Evolutionary conservation across 2,888 invertebrate species (phyloP), one percentile per base, ranked within the genome.

Genomic region (Drosophila fungiperda): DNA sequence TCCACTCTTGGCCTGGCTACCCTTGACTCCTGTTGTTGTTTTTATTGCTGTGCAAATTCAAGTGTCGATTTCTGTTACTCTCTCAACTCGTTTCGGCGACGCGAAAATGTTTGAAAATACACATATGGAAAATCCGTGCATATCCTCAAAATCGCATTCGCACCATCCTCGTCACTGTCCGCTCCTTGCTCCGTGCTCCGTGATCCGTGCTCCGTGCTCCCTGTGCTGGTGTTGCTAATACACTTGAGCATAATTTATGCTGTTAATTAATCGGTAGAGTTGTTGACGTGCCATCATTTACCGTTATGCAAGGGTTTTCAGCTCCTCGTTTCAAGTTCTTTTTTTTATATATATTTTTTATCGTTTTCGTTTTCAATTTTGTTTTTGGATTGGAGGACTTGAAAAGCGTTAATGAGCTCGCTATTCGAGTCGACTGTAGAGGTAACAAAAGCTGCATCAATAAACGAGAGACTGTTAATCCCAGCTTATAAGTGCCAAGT

Each of bases 201-300:
- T 17, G 29, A 5, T 29, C 29, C 12, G 20, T 33, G 23, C 20
- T 38, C 23, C 48, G 48, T 26, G 20, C 11, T 40, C 29, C 57
- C 32, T 40, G n/a, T 20, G 57, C 73, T 68, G 79, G 85, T 87
- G 87, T 89, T 76, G 69, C 82, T 58, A 80, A 89, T 90, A 82
- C 89, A 85, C 85, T 85, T 85, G 90, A 89, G 85, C 85, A 87
- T 90, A 85, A 85, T 90, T 89, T 90, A 89, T 83, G 90, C 89
- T 85, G 89, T 85, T 85, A 85, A 85, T 85, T 85, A 85, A 87
- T 84, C 84, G 71, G 63, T 75, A 70, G 74, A 78, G 66, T 54
- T 77, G 58, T 61, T 81, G 67, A 61, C 58, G 52, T 53, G 11
- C 42, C 52, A 52, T 48, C 82, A 78, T 81, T 82, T 78, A 82